Evolutionary conservation across 2,797 vertebrate genomes (phyloP).

Genomic region (Diplodus puntazzo): DNA sequence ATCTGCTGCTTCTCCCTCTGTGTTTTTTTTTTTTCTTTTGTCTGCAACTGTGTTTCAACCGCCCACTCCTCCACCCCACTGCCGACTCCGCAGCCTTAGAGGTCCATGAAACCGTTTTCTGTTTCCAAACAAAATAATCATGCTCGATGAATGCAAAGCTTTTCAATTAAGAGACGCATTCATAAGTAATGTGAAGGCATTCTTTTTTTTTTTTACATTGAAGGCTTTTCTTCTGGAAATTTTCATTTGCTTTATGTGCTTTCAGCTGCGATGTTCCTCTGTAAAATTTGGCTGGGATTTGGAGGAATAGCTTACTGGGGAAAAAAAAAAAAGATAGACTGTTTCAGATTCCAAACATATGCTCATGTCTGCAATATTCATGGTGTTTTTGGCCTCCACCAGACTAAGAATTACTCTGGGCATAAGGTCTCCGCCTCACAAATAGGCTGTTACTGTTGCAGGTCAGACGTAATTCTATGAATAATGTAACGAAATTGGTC

Average conservation of each 20-base stretch:
- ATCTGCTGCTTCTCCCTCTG: slow-evolving; percentile 33
- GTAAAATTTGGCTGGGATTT: slow-evolving; percentile 36
- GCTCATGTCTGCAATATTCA: slow-evolving; percentile 75
- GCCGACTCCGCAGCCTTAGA: slow-evolving; percentile 7
- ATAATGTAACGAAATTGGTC: slow-evolving; percentile 68
- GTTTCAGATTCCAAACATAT: slow-evolving; percentile 76
- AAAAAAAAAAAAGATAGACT: slow-evolving; percentile 39
- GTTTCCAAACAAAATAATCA: slow-evolving; percentile 33
- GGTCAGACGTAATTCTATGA: slow-evolving; percentile 71
- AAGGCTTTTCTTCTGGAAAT: slow-evolving; percentile 11
- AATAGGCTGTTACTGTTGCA: slow-evolving; percentile 71
- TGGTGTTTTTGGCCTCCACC: slow-evolving; percentile 61
- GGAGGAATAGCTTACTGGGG: slow-evolving; percentile 47
- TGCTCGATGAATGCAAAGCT: slow-evolving; percentile 26
- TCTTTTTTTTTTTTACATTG: slow-evolving; percentile 18
- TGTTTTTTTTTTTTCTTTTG: not conserved
- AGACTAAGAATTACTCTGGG: slow-evolving; percentile 57
- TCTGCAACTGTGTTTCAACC: slow-evolving; percentile 28
- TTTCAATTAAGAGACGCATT: slow-evolving; percentile 53
- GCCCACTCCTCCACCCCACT: slow-evolving; percentile 13
- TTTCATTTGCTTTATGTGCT: slow-evolving; percentile 33
- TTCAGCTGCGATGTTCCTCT: slow-evolving; percentile 26
- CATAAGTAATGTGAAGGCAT: slow-evolving; percentile 45
- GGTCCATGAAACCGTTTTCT: slow-evolving; percentile 6
- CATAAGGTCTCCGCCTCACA: slow-evolving; percentile 69